Evolutionary conservation across 2,113 vertebrate genomes (phyloP), one percentile per base, ranked within the genome.

Genomic region (Paradisaea rubra): DNA sequence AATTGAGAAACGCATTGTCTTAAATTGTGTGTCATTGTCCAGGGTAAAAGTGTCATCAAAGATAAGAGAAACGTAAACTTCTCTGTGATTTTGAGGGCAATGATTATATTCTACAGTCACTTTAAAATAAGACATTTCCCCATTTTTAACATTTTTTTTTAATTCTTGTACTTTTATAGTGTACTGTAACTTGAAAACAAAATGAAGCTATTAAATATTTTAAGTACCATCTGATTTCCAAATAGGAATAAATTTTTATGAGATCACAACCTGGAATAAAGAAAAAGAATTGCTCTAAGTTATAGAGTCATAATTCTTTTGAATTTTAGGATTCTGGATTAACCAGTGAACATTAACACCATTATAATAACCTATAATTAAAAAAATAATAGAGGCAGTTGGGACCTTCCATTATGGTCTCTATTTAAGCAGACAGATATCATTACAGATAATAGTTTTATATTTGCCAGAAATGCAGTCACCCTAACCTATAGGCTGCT

Each of bases 251-350:
- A 37, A 64, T 94, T 89, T 82, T 95, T 92, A 93, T 89, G 84
- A 93, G 88, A 86, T 94, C 89, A 25, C 69, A 92, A 96, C 81
- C 68, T 63, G 89, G 84, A 94, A 94, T 89, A 92, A 94, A 97
- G 93, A 74, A 87, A 94, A 94, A 90, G 50, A 89, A 94, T 94
- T 94, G 89, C 88, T 92, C 18, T 89, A 96, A 97, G 94, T 96
- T 97, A 96, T 92, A 42, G 84, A 56, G 35, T 54, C 74, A 88
- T 96, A 97, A 96, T 89, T 89, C 81, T 89, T 96, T 63, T 39
- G 56, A 93, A 85, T 95, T 93, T 96, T 94, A 86, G 86, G 95
- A 77, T 92, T 69, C 77, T 45, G 60, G 74, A 93, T 93, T 94
- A 88, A 63, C 91, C 73, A 84, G 93, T 81, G 92, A 97, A 61